phyloP scores from a whole-genome alignment of 2,113 vertebrate species.

The Ammodytes marinus region DNA sequence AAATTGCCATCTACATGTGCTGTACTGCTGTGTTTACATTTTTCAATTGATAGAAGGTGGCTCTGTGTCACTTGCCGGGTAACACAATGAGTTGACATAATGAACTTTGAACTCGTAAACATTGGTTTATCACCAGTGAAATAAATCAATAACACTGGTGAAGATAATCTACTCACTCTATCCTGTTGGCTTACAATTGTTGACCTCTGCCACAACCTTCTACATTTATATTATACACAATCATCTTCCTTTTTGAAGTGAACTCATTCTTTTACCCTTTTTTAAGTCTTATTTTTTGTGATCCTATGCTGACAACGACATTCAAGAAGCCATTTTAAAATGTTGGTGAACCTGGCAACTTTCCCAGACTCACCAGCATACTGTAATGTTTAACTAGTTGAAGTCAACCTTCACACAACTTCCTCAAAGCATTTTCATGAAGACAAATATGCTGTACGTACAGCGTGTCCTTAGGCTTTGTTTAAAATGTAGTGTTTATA shows the following conservation, averaged over 20 bases:
- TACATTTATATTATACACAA: not conserved
- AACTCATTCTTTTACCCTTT: not conserved
- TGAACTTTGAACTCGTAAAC: slow-evolving; percentile 2
- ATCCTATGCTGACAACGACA: not conserved
- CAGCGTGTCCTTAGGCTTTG: slow-evolving; percentile 2
- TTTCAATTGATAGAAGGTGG: no score
- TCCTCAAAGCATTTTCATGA: not conserved
- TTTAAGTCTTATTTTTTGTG: not conserved
- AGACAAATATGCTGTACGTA: not conserved
- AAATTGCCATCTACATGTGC: no score
- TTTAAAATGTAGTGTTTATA: slow-evolving; percentile 17
- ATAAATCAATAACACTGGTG: slow-evolving; percentile 18
- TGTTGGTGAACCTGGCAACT: not conserved
- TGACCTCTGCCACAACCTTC: slow-evolving; percentile 30
- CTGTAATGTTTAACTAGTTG: slow-evolving; percentile 39
- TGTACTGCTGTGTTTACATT: not conserved
- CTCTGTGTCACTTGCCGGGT: not conserved
- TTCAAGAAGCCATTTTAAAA: not conserved
- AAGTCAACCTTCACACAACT: not conserved
- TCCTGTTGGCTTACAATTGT: not conserved
- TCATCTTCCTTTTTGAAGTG: not conserved
- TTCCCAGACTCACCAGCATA: not conserved
- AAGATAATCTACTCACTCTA: not conserved
- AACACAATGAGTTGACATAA: slow-evolving; percentile 1
- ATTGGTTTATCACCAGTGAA: not conserved